Evolutionary conservation across 2,797 vertebrate species (phyloP), one percentile per base, ranked within the genome.

Genomic region (Aplochiton taeniatus): DNA sequence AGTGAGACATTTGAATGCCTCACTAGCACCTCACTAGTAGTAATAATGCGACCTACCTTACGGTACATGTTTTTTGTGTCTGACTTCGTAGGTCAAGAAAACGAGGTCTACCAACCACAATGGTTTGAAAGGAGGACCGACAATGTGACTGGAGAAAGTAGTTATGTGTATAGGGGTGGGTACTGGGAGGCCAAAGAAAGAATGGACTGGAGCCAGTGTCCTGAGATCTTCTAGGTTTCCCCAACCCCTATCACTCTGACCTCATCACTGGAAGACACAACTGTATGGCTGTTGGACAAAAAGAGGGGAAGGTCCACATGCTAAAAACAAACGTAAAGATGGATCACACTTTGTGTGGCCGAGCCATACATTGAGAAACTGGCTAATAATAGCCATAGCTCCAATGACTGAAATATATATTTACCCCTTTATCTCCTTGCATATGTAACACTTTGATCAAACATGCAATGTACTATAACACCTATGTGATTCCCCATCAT

Each of bases 141-240:
- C 12, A 84, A 94, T 0, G 48, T 88, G 48, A 96, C 94, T 0
- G 93, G 95, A 56, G 95, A 98, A 78, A 91, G 81, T 18, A 90
- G 87, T 74, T 98, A 91, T 4, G 11, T 93, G 76, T 98, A 99
- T 86, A 95, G 91, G 78, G 96, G 96, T 0, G 96, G 96, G 63
- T 99, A 99, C 91, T 98, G 96, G 96, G 97, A 99, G 70, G 90
- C 94, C 83, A 98, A 98, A 88, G 95, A 97, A 12, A 92, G 80
- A 77, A 94, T 95, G 80, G 94, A 98, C 90, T 99, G 97, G 97
- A 92, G 84, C 17, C 76, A 74, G 42, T 96, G 94, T 76, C 94
- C 95, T 0, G 84, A 93, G 63, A 97, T 99, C 92, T 98, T 96
- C 90, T 98, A 93, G 94, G 82, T 1, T 4, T 10, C 65, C 66